Evolutionary conservation across 2,113 vertebrate genomes (phyloP).

Genomic region (Crotalus viridis): DNA sequence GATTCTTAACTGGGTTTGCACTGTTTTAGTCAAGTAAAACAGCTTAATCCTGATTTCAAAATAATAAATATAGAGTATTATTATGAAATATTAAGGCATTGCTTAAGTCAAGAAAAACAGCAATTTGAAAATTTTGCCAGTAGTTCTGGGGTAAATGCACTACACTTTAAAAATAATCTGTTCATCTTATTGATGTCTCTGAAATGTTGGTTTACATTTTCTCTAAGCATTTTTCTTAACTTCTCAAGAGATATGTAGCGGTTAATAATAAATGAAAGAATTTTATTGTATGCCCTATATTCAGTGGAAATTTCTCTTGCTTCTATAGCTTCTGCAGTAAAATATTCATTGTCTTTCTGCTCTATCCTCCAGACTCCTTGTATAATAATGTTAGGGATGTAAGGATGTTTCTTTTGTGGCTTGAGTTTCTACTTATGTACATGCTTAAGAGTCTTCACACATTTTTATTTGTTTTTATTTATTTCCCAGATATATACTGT

Average conservation of each 20-base stretch:
- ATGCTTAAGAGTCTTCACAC: background rate
- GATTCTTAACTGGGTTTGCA: constrained; percentile 40
- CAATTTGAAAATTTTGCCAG: background rate
- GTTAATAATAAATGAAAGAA: constrained; percentile 22
- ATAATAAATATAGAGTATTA: background rate
- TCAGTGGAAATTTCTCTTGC: background rate
- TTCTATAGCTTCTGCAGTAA: background rate
- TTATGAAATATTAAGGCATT: background rate
- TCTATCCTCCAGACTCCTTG: background rate
- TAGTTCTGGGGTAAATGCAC: background rate
- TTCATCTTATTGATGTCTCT: fast-evolving
- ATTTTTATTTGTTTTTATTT: background rate
- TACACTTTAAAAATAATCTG: background rate
- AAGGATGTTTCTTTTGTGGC: background rate
- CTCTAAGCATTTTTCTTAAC: background rate
- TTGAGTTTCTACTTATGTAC: background rate
- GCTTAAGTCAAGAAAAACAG: background rate
- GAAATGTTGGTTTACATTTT: background rate
- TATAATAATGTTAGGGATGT: background rate
- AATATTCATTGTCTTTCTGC: background rate
- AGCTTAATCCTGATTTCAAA: fast-evolving
- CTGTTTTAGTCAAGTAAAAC: fast-evolving
- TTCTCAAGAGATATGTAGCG: background rate
- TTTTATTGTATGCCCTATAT: background rate
- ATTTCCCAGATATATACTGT: background rate